Evolutionary conservation across 1,140 invertebrate genomes (phyloP), one percentile per base, ranked within the genome.

Genomic region (Panagrolaimus sp.): DNA sequence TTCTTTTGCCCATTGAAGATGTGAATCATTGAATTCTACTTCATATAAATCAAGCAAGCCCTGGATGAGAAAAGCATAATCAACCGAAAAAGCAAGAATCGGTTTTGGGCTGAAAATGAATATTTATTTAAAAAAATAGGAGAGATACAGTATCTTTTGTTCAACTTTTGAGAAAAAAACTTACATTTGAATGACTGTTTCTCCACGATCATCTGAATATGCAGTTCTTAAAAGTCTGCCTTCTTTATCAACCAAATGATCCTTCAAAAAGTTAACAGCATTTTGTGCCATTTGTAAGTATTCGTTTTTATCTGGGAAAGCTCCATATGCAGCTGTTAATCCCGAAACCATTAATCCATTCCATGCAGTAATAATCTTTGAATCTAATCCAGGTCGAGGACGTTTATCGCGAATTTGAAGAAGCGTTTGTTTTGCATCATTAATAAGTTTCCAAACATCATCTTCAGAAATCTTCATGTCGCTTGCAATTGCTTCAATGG

Each of bases 361-460:
- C 92, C 92, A 96, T 0, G 91, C 88, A 64, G 91, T 91, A 3
- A 96, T 85, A 66, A 95, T 93, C 87, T 95, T 96, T 28, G 90
- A 89, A 84, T 96, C 93, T 17, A 93, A 87, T 83, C 93, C 90
- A 7, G 93, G 93, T 68, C 89, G 88, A 0, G 93, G 93, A 62
- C 92, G 85, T 76, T 89, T 87, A 70, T 88, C 85, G 65, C 92
- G 86, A 38, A 85, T 88, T 68, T 89, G 84, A 78, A 89, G 90
- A 17, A 96, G 84, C 70, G 90, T 87, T 43, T 87, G 81, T 62
- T 89, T 86, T 70, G 88, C 89, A 72, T 90, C 87, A 0, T 86
- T 81, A 58, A 96, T 84, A 70, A 89, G 86, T 58, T 86, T 77
- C 62, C 88, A 86, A 8, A 90, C 83, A 63, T 88, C 83, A 14